These are phyloP conservation scores for Phodopus roborovskii DNA, from an alignment of 2,113 vertebrate species.

Conservation along the genomic window DNA sequence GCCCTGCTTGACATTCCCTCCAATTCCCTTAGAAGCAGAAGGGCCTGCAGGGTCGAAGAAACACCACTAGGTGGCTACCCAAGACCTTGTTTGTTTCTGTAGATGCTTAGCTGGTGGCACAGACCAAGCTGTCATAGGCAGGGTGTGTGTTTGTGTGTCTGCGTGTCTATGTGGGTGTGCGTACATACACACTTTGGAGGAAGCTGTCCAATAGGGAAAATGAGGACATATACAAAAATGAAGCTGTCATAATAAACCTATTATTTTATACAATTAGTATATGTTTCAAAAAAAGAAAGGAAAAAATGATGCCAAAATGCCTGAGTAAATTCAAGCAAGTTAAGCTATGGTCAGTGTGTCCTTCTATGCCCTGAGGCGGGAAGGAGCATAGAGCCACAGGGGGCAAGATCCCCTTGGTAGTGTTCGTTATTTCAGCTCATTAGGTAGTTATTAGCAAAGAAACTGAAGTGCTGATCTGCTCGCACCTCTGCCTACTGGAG, in stretches of 20 bases:
- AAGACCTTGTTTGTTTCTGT: slow-evolving; percentile 52
- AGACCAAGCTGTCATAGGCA: not conserved
- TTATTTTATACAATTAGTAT: not conserved
- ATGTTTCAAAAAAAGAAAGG: not conserved
- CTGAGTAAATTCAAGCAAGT: not conserved
- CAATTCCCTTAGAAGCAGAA: not conserved
- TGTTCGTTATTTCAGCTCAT: slow-evolving; percentile 31
- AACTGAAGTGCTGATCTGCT: not conserved
- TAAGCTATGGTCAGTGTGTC: not conserved
- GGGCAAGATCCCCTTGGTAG: not conserved
- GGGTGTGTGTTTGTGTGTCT: not conserved
- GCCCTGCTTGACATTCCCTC: not conserved
- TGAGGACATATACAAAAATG: not conserved
- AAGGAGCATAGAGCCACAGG: not conserved
- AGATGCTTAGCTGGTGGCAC: not conserved
- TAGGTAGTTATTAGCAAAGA: slow-evolving; percentile 20
- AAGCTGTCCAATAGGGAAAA: not conserved
- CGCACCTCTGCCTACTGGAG: slow-evolving; percentile 16
- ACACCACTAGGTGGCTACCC: slow-evolving; percentile 61
- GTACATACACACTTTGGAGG: not conserved
- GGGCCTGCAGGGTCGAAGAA: not conserved
- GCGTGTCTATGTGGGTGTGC: not conserved
- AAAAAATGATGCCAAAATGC: not conserved
- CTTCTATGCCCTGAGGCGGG: not conserved
- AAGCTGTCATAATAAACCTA: not conserved